Base-by-base conservation (phyloP, 2,113 vertebrate species). In the Antechinus stuartii region DNA sequence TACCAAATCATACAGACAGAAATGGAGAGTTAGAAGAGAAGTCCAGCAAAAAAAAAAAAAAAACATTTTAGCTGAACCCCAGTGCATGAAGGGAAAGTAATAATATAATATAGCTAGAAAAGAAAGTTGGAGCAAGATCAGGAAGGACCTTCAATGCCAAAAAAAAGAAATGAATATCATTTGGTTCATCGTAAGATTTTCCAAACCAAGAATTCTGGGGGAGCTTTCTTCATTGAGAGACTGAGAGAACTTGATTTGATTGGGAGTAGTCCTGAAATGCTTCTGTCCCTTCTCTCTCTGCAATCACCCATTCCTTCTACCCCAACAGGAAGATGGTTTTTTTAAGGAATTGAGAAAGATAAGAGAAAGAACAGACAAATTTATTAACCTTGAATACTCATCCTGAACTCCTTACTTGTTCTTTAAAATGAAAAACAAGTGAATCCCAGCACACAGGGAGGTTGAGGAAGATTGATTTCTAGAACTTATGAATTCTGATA, bases 101-200 rank as follows among this genome's bases (percentile, higher is more conserved):
- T 22, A 84, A 84, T 16, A 22, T 19, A 22, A 76, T 35, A 76
- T 19, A 42, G 35, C 16, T 84, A 6, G 35, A 22, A 22, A 84
- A n/a, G 68, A 42, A 84, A 22, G 2, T 42, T 84, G 68, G 68
- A 84, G n/a, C 19, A 16, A 84, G 68, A 6, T 84, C 26, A 22
- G 4, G n/a, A 84, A 84, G 30, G 14, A 19, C 16, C 68, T 42
- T 84, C n/a, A 42, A 84, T 84, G n/a, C 68, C 68, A n/a, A 76
- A 76, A 12, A 49, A 42, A 26, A 35, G 35, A 9, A 76, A n/a
- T 84, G 68, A 76, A n/a, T 84, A 96, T 93, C 94, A 95, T 55
- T 93, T 97, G 92, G 95, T 93, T 89, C 89, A 47, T 8, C 42
- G 84, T 5, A 30, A 94, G 90, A 92, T 92, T 97, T 97, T 97